A percentile compares a stretch with the other conserved stretches of the same genome.
Evolutionary conservation across 1,140 invertebrate species (phyloP).

Genomic region (Apis florea): DNA sequence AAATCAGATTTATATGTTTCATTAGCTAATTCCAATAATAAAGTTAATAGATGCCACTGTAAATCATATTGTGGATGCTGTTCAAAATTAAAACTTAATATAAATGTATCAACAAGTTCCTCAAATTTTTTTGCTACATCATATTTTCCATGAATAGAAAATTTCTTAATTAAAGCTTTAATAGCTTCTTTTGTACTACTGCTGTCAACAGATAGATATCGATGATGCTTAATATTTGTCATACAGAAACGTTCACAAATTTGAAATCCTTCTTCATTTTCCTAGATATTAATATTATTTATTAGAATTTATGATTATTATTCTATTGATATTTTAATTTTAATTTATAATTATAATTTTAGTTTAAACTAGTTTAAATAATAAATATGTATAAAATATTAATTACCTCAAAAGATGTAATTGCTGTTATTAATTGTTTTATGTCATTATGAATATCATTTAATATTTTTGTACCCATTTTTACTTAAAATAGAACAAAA

Average conservation of each 20-base stretch:
- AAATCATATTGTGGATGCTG: conserved; percentile 78
- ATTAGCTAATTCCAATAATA: conserved; percentile 74
- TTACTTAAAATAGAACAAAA: conserved; percentile 3
- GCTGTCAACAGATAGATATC: conserved; percentile 75
- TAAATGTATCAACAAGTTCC: conserved; percentile 71
- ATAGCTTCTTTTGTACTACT: conserved; percentile 74
- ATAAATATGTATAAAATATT: conserved; percentile 16
- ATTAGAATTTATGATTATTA: background rate
- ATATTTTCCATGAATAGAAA: conserved; percentile 78
- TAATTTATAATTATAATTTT: background rate
- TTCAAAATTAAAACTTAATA: conserved; percentile 76
- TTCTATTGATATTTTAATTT: background rate
- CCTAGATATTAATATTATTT: conserved; percentile 55
- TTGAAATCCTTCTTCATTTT: conserved; percentile 76
- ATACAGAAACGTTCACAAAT: conserved; percentile 77
- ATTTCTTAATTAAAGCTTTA: conserved; percentile 74
- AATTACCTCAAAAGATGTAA: conserved; percentile 75
- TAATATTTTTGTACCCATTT: conserved; percentile 74
- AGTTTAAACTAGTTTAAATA: conserved; percentile 24
- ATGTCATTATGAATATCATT: conserved; percentile 75
- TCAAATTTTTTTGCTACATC: conserved; percentile 75
- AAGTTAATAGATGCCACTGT: conserved; percentile 75
- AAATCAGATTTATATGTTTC: conserved; percentile 73
- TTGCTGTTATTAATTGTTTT: conserved; percentile 73
- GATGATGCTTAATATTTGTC: conserved; percentile 78